Evolutionary conservation across 1,140 invertebrate species (phyloP).

Genomic region (Maniola jurtina): DNA sequence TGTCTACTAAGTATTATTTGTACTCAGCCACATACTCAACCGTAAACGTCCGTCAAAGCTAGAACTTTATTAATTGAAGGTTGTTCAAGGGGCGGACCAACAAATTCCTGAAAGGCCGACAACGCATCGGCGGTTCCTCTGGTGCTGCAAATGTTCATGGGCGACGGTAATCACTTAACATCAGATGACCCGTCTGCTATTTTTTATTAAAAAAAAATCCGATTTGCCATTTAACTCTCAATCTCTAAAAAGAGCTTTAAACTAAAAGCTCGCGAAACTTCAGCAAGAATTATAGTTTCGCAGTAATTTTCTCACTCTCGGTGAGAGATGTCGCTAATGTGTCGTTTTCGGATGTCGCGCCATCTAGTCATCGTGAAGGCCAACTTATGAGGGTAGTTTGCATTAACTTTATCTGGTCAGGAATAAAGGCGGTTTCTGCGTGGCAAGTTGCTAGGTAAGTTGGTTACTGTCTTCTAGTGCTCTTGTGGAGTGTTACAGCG

Average conservation of each 20-base stretch:
- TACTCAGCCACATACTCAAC: too few species aligned
- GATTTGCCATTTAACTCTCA: background rate
- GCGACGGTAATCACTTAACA: too few species aligned
- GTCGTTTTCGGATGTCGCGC: constrained; percentile 60
- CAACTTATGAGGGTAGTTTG: constrained; percentile 37
- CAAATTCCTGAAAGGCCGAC: too few species aligned
- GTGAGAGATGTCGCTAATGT: constrained; percentile 74
- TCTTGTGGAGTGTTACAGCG: constrained; percentile 62
- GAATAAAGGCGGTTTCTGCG: constrained; percentile 31
- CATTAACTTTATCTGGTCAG: constrained; percentile 24
- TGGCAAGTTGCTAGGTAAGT: constrained; percentile 21
- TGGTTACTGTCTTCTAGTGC: constrained; percentile 54
- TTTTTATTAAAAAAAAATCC: too few species aligned
- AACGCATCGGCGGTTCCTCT: too few species aligned
- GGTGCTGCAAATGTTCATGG: too few species aligned
- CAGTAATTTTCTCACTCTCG: constrained; percentile 68
- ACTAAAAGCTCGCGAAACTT: constrained; percentile 40
- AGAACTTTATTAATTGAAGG: too few species aligned
- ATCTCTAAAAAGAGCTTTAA: constrained; percentile 19
- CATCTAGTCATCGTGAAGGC: constrained; percentile 51
- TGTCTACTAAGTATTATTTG: too few species aligned
- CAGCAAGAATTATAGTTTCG: constrained; percentile 53
- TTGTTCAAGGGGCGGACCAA: too few species aligned
- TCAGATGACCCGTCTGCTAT: too few species aligned
- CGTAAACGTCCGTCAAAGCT: too few species aligned